Base-by-base conservation (phyloP, 2,888 invertebrate species). In the Cryptosula pallasiana region DNA sequence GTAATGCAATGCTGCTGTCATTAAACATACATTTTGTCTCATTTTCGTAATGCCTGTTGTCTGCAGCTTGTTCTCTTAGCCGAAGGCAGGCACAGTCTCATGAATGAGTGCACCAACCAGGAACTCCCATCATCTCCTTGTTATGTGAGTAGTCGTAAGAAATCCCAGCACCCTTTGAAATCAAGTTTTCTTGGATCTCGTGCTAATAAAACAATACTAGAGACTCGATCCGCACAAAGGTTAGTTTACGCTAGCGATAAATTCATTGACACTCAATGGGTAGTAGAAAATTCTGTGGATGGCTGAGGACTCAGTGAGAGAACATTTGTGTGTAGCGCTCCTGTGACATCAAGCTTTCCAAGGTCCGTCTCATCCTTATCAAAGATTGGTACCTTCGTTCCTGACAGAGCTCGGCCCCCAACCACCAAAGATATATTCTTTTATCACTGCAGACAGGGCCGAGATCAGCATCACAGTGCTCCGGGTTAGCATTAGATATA, bases 401-500 rank as follows among this genome's bases (percentile, higher is more conserved):
- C 81, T 13, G 73, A 75, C 27, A 76, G 74, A 69, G 78, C 79
- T 1, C 72, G 77, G 25, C 77, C 77, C 29, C 73, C 74, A 1
- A 78, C 78, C 5, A 81, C 82, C 9, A 78, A 77, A 69, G 82
- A 81, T 69, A 75, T 81, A 3, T 81, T 82, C 73, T 76, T 79
- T 35, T 81, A 81, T 70, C 82, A 81, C 73, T 80, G 81, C 13
- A 80, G 80, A 74, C 77, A 78, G 35, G 78, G 78, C 72, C 58
- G 25, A 25, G 58, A 25, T 23, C 58, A 58, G 5, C 45, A 45
- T 45, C 45, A 20, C 5, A 13, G 9, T 5, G 45, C 45, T 45
- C 45, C 45, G 20, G 45, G 45, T 45, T 5, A 45, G 45, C 45
- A 45, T 45, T 13, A 45, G 45, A 45, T 45, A 16, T 45, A 13